Evolutionary conservation across 2,888 invertebrate species (phyloP).

Genomic region (Neoscelio sp.): DNA sequence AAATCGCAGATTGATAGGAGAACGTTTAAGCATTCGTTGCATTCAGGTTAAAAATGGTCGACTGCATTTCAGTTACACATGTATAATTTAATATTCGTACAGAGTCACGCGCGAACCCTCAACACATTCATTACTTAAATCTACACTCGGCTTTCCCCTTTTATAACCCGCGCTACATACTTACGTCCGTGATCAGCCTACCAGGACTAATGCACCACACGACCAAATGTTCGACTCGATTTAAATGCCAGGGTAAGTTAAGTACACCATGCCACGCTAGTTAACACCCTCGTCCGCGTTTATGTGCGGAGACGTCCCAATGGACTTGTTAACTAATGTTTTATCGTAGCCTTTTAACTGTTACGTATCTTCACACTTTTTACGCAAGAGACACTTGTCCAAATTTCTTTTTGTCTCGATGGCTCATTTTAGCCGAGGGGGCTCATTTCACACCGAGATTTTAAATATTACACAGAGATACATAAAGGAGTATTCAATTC

Average conservation of each 20-base stretch:
- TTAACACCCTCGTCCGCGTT: constrained; percentile 74
- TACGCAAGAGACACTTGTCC: constrained; percentile 35
- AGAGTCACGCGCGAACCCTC: constrained; percentile 59
- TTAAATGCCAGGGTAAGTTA: constrained; percentile 77
- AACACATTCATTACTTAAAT: constrained; percentile 76
- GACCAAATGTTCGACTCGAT: constrained; percentile 80
- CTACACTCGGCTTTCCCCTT: constrained; percentile 69
- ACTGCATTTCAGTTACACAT: constrained; percentile 42
- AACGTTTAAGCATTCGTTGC: constrained; percentile 26
- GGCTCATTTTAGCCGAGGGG: constrained; percentile 27
- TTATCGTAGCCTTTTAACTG: constrained; percentile 66
- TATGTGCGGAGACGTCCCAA: constrained; percentile 65
- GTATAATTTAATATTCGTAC: constrained; percentile 74
- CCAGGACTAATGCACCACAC: constrained; percentile 79
- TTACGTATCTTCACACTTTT: constrained; percentile 32
- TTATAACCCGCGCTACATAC: constrained; percentile 68
- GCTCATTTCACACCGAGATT: constrained; percentile 28
- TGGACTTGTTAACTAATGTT: constrained; percentile 74
- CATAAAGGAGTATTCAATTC: constrained; percentile 38
- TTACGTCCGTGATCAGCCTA: constrained; percentile 76
- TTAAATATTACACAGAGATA: constrained; percentile 16
- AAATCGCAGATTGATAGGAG: constrained; percentile 40
- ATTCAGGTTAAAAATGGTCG: constrained; percentile 17
- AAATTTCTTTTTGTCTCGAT: constrained; percentile 48
- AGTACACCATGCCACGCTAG: constrained; percentile 74